Base-by-base conservation (phyloP, 2,113 vertebrate species). In the Notothenia coriiceps region DNA sequence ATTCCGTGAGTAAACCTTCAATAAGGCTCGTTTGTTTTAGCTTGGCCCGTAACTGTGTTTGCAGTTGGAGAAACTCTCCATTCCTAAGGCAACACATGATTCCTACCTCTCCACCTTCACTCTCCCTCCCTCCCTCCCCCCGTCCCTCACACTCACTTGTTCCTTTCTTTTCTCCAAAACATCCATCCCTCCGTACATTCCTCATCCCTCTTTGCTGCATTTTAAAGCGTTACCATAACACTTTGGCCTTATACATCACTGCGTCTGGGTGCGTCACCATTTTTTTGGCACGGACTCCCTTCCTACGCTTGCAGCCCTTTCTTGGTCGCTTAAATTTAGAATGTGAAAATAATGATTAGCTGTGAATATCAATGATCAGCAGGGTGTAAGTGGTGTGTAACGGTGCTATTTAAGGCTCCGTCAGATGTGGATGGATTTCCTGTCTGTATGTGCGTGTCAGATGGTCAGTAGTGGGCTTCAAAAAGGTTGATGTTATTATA, bases 331-430 rank as follows among this genome's bases (percentile, higher is more conserved):
- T 18, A 73, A 50, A 67, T 77, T 77, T 83, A 80, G 70, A 90
- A 64, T 80, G 72, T 77, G 2, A 59, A 82, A 91, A 79, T 14
- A 35, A 60, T 88, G 83, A 88, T 83, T 54, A 90, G 70, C 70
- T 71, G 51, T 84, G 76, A 90, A 80, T 89, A 59, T 84, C 70
- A 67, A 54, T 76, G 75, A 83, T 80, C 61, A 25, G 67, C 12
- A 6, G 46, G 50, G 61, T 74, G 43, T 77, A 51, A 70, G 63
- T 67, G 50, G 47, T 79, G 79, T 86, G 82, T 74, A 83, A 78
- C 73, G 35, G 62, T 2, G 29, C 72, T 86, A 75, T 90, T 89
- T 80, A 40, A 43, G 72, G 80, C 64, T 70, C 14, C 40, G n/a
- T 74, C 15, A 57, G 60, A 77, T 74, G 85, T 79, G 68, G 69